Base-by-base conservation (phyloP, 2,888 invertebrate species). In the Thereva nobilitata region DNA sequence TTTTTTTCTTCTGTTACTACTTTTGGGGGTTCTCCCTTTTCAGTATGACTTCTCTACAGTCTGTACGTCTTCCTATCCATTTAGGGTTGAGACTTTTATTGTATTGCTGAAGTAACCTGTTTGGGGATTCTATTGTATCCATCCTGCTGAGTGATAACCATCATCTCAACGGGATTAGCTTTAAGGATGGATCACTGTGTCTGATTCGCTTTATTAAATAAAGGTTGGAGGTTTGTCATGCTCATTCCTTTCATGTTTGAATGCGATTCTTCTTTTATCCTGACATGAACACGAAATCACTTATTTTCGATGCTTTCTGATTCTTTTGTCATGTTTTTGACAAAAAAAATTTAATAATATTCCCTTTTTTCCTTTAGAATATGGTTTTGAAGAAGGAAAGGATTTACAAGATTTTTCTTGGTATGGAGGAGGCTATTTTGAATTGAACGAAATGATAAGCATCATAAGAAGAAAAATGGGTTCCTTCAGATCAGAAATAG, bases 151-250 rank as follows among this genome's bases (percentile, higher is more conserved):
- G 57, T 45, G 57, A 59, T 59, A 59, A 47, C 47, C 57, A 59
- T 59, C 57, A 59, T 59, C 57, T 47, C 37, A 59, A 59, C 47
- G 47, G 47, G 57, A 59, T 59, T 47, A 59, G 47, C 47, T 59
- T 59, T 59, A 37, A 34, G 10, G 47, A 38, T 37, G 45, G 37
- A 59, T 35, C 45, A 59, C 47, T 59, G 45, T 37, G 12, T 10
- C 57, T n/a, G 47, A n/a, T 47, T 47, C 38, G 35, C 47, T 59
- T 47, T 59, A 59, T 59, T 59, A 59, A 59, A 38, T 45, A 59
- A 59, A 59, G 37, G 47, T 59, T 47, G 47, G 45, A 59, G 47
- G 40, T 37, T 23, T 37, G 47, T 59, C 47, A 37, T 59, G 45
- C 47, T 47, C 57, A 12, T 37, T 10, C 9, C 44, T 35, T n/a